Evolutionary conservation across 2,888 invertebrate genomes (phyloP).

Genomic region (Congeria kusceri): DNA sequence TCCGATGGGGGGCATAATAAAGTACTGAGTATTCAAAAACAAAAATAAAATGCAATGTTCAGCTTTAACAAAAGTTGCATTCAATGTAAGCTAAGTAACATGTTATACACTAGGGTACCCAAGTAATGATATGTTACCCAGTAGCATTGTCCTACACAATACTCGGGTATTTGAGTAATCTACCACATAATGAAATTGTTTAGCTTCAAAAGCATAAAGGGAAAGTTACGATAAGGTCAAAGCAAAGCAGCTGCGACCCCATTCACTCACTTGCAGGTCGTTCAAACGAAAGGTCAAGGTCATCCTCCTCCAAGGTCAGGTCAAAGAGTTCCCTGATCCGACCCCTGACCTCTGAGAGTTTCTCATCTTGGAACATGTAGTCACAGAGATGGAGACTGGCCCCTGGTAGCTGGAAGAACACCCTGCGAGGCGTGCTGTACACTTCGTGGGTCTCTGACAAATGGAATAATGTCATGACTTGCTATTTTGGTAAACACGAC

Average conservation of each 20-base stretch:
- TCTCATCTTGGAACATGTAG: constrained; percentile 96
- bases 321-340: constrained; percentile 94
- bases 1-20: too few species aligned
- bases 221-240: background rate
- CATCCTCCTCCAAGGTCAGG: constrained; percentile 90
- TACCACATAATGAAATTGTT: too few species aligned
- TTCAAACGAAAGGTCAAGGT: constrained; percentile 91
- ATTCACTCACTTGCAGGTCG: constrained; percentile 89
- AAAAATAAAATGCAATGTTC: too few species aligned
- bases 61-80: too few species aligned
- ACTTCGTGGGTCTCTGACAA: constrained; percentile 89
- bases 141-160: too few species aligned
- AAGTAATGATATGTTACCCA: too few species aligned
- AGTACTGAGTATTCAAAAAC: too few species aligned
- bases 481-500: background rate
- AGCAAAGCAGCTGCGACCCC: too few species aligned
- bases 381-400: constrained; percentile 88
- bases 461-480: background rate
- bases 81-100: too few species aligned
- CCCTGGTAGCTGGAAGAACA: constrained; percentile 90
- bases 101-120: too few species aligned
- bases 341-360: constrained; percentile 92
- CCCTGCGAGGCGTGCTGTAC: constrained; percentile 95
- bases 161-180: too few species aligned
- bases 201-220: too few species aligned